Conservation (phyloP, 2,113 vertebrate genomes). For the Lasiurus borealis region DNA sequence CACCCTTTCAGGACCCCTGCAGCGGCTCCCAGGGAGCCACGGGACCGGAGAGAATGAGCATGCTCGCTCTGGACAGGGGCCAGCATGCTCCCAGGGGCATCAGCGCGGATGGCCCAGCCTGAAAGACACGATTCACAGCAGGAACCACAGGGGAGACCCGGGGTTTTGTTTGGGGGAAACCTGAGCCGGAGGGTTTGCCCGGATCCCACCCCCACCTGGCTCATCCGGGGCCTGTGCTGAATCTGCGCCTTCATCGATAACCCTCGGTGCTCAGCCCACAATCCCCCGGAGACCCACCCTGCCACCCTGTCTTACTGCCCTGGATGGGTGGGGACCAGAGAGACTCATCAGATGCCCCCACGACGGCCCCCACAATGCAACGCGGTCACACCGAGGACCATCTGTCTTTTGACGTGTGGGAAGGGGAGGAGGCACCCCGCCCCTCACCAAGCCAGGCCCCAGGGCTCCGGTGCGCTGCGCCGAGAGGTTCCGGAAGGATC, state of each 20-base stretch:
- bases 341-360: background rate
- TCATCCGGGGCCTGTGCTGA: background rate
- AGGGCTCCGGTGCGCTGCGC: fast-evolving
- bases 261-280: background rate
- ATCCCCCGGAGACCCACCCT: background rate
- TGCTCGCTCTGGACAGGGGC: background rate
- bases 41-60: background rate
- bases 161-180: background rate
- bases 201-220: background rate
- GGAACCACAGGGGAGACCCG: background rate
- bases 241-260: background rate
- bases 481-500: background rate
- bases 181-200: background rate
- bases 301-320: background rate
- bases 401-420: background rate
- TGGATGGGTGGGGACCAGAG: background rate
- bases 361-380: background rate
- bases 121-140: conserved; percentile 25
- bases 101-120: background rate
- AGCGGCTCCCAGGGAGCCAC: background rate
- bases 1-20: conserved; percentile 2
- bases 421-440: background rate
- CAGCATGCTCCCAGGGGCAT: background rate
- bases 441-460: background rate
- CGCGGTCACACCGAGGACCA: fast-evolving